Percentiles rank a stretch among this genome's conserved stretches.
Conservation (phyloP, 37 sponge, comb jelly and placozoan species). For the Bolinopsis microptera region DNA sequence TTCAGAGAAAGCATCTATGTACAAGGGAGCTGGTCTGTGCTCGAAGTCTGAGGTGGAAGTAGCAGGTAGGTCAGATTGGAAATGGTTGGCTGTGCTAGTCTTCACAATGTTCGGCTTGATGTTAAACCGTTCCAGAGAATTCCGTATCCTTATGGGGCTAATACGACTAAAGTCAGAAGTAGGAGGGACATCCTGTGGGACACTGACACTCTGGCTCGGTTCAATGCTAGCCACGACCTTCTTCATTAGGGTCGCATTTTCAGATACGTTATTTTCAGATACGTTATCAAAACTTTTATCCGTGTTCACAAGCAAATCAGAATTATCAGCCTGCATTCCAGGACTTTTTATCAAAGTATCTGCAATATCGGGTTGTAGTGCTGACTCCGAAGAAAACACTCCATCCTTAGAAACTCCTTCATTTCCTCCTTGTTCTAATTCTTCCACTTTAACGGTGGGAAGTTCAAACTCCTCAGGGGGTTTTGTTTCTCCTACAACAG, state of each 20-base stretch:
- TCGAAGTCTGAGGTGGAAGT: neutral
- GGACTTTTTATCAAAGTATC: neutral
- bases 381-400: neutral
- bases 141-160: neutral
- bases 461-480: constrained; percentile 32
- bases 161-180: neutral
- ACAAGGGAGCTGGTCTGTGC: neutral
- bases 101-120: neutral
- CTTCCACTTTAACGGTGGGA: neutral
- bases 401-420: neutral
- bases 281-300: neutral
- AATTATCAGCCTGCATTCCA: neutral
- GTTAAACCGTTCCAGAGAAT: neutral
- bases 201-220: neutral
- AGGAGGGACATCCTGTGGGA: neutral
- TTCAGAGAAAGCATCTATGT: neutral
- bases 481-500: neutral
- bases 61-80: neutral
- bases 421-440: neutral
- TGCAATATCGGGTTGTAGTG: neutral
- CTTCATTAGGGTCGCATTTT: no score
- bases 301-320: neutral
- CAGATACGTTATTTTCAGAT: no score
- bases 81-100: neutral
- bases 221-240: no score